Conservation (phyloP, 2,888 invertebrate genomes). For the Dolichomitus sp. region DNA sequence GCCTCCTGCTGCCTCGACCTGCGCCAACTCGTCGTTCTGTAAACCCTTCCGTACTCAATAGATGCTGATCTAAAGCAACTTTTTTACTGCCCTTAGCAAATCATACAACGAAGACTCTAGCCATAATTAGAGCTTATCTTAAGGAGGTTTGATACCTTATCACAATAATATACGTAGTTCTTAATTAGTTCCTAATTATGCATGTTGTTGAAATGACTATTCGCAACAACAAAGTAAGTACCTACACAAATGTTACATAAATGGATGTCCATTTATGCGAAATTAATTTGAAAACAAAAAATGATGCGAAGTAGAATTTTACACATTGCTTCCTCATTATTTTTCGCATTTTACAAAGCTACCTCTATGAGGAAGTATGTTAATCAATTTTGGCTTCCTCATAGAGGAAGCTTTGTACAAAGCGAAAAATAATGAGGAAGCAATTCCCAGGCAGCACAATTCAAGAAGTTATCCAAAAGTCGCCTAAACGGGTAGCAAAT, state of each 20-base stretch:
- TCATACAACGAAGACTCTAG: slow-evolving; percentile 11
- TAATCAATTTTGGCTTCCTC: no score
- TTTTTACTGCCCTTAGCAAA: slow-evolving; percentile 14
- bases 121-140: not conserved
- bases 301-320: no score
- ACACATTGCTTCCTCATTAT: no score
- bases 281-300: not conserved
- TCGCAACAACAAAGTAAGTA: not conserved
- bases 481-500: no score
- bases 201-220: not conserved
- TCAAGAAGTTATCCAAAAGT: no score
- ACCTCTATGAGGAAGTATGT: no score
- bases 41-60: slow-evolving; percentile 75
- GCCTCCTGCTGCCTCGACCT: slow-evolving; percentile 78
- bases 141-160: not conserved
- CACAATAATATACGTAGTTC: not conserved
- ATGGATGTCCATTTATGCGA: not conserved
- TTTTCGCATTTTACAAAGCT: no score
- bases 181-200: not conserved
- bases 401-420: no score
- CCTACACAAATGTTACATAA: not conserved
- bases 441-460: no score
- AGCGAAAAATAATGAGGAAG: no score
- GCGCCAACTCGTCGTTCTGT: slow-evolving; percentile 83
- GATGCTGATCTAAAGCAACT: slow-evolving; percentile 50